phyloP scores from a whole-genome alignment of 2,888 invertebrate genomes.

The Pasiphila rectangulata region DNA sequence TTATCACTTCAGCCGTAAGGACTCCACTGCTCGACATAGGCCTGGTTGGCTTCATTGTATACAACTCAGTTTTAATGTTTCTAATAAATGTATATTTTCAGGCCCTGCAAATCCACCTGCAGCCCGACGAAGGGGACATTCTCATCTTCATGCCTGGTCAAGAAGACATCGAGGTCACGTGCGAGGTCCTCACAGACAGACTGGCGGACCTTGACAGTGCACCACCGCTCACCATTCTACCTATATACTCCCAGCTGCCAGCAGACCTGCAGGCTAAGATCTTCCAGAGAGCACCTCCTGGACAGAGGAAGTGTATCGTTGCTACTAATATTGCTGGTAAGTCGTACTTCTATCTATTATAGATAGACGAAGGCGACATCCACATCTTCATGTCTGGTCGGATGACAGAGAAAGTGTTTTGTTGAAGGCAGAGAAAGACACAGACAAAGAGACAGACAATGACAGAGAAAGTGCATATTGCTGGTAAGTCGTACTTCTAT shows the following conservation, averaged over 20 bases:
- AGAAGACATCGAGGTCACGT: constrained; percentile 98
- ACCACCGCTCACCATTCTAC: constrained; percentile 95
- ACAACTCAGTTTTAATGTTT: too few relatives aligned
- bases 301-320: constrained; percentile 97
- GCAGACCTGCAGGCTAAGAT: constrained; percentile 99
- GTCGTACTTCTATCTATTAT: neutral
- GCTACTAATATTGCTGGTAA: constrained; percentile 98
- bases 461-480: too few relatives aligned
- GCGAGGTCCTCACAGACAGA: constrained; percentile 90
- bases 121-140: constrained; percentile 92
- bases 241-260: constrained; percentile 99
- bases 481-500: too few relatives aligned
- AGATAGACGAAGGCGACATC: too few relatives aligned
- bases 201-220: constrained; percentile 95
- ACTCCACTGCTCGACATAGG: too few relatives aligned
- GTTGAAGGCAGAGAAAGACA: too few relatives aligned
- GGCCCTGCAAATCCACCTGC: constrained; percentile 95
- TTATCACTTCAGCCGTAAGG: too few relatives aligned
- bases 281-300: constrained; percentile 97
- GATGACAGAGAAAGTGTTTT: too few relatives aligned
- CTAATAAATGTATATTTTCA: too few relatives aligned
- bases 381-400: neutral
- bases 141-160: constrained; percentile 99
- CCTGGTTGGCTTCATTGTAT: too few relatives aligned
- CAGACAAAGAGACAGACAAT: too few relatives aligned